Base-by-base conservation (phyloP, 2,888 invertebrate species). In the Apamea anceps region DNA sequence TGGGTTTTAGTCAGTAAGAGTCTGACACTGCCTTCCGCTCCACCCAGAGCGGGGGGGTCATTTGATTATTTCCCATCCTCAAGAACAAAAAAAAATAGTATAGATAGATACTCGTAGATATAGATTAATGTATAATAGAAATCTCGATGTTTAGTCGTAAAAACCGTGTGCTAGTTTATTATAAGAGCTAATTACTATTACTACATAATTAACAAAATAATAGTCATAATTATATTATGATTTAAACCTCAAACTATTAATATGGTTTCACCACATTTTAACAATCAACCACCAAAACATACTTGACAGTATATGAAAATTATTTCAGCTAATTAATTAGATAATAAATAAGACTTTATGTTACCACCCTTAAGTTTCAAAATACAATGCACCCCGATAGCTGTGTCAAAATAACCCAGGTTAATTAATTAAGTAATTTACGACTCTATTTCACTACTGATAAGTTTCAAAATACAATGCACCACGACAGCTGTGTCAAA, bases 391-490 rank as follows among this genome's bases (percentile, higher is more conserved):
- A n/a, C 12, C 8, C 8, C 15, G 54, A 67, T 75, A 79, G 68
- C 77, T 62, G 80, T n/a, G 21, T 12, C 21, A 63, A 73, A 75
- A 80, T 79, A 80, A 81, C 62, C 75, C 32, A 28, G 42, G 71
- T 80, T 87, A 48, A 48, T 84, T 81, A 70, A 87, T 79, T 75
- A 12, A 48, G 45, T 4, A n/a, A 74, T 67, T 81, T 28, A 15
- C 18, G 25, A 81, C 85, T 75, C 28, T 75, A 71, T 75, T 3
- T 4, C 1, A 62, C 37, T 21, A 12, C 12, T 0, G 2, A 48
- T 63, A 77, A 65, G 72, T 28, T 68, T 51, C 48, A 83, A 54
- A 80, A 71, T 73, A 15, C 80, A 83, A 45, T 72, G 72, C 37
- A 18, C 10, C 10, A 8, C 12, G 62, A 67, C 75, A 76, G 68